phyloP scores from a whole-genome alignment of 2,113 vertebrate species.

The Silurus glanis region DNA sequence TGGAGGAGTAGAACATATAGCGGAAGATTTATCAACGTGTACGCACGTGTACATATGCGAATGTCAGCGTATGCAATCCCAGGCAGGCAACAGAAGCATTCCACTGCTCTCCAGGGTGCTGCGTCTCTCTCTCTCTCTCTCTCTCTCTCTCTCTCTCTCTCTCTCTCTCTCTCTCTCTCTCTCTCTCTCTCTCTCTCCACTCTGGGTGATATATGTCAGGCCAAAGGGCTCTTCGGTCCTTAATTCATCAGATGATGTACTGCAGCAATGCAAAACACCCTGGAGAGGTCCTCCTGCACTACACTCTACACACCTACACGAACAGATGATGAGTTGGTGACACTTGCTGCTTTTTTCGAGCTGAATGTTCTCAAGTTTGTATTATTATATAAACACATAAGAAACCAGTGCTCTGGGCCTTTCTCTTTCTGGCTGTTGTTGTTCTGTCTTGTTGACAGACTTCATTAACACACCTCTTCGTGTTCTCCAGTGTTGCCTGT shows the following conservation, averaged over 20 bases:
- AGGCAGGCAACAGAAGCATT: slow-evolving; percentile 48
- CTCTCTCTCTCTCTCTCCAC: slow-evolving; percentile 14
- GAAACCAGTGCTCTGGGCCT: background rate
- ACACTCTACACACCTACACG: background rate
- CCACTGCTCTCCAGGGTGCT: slow-evolving; percentile 48
- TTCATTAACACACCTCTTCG: slow-evolving; percentile 42
- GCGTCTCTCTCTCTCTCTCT: slow-evolving; percentile 8
- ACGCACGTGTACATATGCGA: slow-evolving; percentile 45
- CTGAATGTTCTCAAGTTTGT: background rate
- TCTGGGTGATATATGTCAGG: slow-evolving; percentile 46
- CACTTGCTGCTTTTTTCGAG: background rate
- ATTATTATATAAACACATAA: background rate
- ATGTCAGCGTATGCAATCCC: background rate
- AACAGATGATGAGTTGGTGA: background rate
- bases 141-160: too few relatives aligned
- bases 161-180: too few relatives aligned
- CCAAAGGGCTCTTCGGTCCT: slow-evolving; percentile 43
- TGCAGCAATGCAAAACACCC: slow-evolving; percentile 33
- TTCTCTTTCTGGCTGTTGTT: slow-evolving; percentile 9
- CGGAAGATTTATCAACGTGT: slow-evolving; percentile 47
- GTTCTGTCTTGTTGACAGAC: slow-evolving; percentile 17
- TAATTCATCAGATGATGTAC: slow-evolving; percentile 56
- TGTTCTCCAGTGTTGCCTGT: slow-evolving; percentile 20
- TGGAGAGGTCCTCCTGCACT: slow-evolving; percentile 35
- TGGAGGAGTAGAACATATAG: slow-evolving; percentile 23